A percentile compares a stretch with the other conserved stretches of the same genome.
phyloP scores from a whole-genome alignment of 2,797 vertebrate genomes.

The Ctenosaura bakeri region DNA sequence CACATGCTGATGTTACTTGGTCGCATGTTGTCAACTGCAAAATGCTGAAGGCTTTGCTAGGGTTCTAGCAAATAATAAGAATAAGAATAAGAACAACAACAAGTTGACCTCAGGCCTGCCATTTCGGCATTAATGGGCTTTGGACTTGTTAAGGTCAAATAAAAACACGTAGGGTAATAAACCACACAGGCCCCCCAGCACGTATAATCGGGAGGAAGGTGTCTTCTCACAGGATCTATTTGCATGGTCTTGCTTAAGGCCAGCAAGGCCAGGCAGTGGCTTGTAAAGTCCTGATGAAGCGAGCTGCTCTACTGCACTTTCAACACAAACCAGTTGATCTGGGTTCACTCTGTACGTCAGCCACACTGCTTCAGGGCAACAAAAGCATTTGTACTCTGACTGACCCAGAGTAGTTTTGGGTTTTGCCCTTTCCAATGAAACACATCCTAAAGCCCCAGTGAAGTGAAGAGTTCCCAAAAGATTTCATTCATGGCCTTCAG shows the following conservation, averaged over 20 bases:
- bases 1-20: no score
- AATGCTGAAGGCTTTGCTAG: no score
- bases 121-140: slow-evolving; percentile 47
- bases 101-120: neutral
- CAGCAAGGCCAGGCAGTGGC: neutral
- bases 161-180: slow-evolving; percentile 64
- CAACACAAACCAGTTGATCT: slow-evolving; percentile 43
- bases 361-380: slow-evolving; percentile 20
- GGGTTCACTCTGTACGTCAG: slow-evolving; percentile 26
- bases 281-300: neutral
- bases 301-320: neutral
- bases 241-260: neutral
- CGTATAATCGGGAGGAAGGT: slow-evolving; percentile 60
- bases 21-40: no score
- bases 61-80: no score
- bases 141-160: slow-evolving; percentile 53
- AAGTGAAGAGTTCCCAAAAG: slow-evolving; percentile 1
- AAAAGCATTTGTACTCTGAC: slow-evolving; percentile 34
- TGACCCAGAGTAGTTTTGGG: slow-evolving; percentile 18
- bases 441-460: neutral
- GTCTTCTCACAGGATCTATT: slow-evolving; percentile 32
- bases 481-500: neutral
- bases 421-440: slow-evolving; percentile 34
- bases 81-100: neutral
- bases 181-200: neutral